Conservation (phyloP, 2,888 invertebrate genomes). For the Lochmaea capreae region DNA sequence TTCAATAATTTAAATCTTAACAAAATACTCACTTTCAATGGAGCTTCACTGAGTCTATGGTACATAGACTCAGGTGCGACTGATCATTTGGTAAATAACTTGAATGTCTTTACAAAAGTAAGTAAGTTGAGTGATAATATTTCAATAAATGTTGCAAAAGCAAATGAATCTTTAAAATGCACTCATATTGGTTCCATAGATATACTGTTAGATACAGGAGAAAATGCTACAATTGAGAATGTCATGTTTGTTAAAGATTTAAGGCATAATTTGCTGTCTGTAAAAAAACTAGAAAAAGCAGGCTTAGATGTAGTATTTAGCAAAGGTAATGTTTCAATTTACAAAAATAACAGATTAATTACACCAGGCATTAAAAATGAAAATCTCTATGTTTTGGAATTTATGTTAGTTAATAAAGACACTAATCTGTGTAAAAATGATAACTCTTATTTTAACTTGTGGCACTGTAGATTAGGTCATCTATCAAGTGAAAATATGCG, state of each 20-base stretch:
- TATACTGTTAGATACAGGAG: no score
- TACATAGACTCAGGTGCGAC: neutral
- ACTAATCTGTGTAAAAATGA: neutral
- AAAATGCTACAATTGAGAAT: no score
- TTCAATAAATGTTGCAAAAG: neutral
- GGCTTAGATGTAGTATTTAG: no score
- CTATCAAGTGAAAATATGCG: no score
- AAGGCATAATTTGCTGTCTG: no score
- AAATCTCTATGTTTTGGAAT: neutral
- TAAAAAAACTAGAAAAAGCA: no score
- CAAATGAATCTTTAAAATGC: no score
- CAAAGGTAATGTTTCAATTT: no score
- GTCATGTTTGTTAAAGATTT: no score
- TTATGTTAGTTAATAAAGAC: neutral
- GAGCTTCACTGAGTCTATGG: slow-evolving; percentile 8
- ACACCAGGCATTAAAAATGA: neutral
- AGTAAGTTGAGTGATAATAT: no score
- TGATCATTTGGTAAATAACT: neutral
- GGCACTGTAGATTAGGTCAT: slow-evolving; percentile 7
- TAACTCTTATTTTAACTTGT: neutral
- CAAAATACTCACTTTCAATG: slow-evolving; percentile 6
- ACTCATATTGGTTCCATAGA: no score
- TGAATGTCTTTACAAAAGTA: neutral
- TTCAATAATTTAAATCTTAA: no score
- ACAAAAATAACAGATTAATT: neutral